A percentile compares a stretch with the other conserved stretches of the same genome.
These are phyloP conservation scores for Aurelia coerulea DNA, from an alignment of 30 jellyfish, hydroid and myxozoan genomes.

Conservation along the genomic window DNA sequence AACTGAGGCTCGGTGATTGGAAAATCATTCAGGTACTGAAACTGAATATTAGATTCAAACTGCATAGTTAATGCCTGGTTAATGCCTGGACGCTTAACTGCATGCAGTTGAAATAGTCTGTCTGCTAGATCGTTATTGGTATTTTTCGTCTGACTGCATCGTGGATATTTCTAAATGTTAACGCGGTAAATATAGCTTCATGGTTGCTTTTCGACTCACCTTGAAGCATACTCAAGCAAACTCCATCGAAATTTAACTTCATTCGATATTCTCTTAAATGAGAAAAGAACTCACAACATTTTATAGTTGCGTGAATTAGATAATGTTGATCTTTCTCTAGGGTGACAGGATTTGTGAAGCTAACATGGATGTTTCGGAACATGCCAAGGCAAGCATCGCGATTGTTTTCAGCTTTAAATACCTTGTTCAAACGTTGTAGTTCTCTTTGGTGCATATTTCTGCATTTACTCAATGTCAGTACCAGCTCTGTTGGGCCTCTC, in stretches of 20 bases:
- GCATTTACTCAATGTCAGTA: constrained; percentile 36
- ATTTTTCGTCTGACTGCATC: constrained; percentile 48
- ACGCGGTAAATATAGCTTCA: constrained; percentile 54
- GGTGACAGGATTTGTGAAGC: constrained; percentile 23
- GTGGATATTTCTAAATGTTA: constrained; percentile 44
- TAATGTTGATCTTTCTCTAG: constrained; percentile 22
- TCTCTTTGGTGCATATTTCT: constrained; percentile 32
- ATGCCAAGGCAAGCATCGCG: constrained; percentile 1
- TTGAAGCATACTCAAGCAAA: constrained; percentile 34
- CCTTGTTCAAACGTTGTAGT: constrained; percentile 16
- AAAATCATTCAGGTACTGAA: too few species aligned
- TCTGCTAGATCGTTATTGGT: constrained; percentile 41
- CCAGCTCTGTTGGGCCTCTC: constrained; percentile 53
- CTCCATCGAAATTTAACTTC: constrained; percentile 50
- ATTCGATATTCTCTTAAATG: constrained; percentile 21
- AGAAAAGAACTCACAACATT: constrained; percentile 39
- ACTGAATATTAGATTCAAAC: too few species aligned
- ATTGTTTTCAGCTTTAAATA: constrained; percentile 47
- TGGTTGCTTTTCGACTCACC: background rate
- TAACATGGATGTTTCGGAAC: constrained; percentile 36
- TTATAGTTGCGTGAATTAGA: constrained; percentile 33
- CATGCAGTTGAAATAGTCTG: background rate
- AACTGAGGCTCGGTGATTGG: too few species aligned
- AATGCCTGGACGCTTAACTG: too few species aligned
- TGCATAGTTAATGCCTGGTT: too few species aligned